Evolutionary conservation across 2,888 invertebrate species (phyloP).

Genomic region (Andrena fulva): DNA sequence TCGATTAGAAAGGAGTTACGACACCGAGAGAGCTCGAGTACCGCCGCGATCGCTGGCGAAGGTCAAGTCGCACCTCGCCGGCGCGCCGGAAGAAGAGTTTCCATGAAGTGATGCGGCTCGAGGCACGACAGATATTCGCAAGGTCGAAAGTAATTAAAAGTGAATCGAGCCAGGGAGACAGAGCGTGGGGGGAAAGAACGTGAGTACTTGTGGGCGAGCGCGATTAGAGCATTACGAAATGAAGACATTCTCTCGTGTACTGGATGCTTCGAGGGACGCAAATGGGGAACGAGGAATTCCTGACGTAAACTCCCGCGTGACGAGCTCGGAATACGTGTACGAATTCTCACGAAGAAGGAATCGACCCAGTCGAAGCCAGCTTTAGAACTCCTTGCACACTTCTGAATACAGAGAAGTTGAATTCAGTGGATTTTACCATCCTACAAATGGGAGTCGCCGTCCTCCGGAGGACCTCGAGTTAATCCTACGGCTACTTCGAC

Average conservation of each 20-base stretch:
- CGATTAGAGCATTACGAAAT: conserved; percentile 41
- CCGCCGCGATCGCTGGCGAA: conserved; percentile 26
- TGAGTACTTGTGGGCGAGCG: conserved; percentile 8
- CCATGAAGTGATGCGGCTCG: conserved; percentile 45
- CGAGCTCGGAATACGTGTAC: neutral
- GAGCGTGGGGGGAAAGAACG: conserved; percentile 6
- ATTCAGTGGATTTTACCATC: neutral
- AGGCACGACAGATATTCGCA: conserved; percentile 51
- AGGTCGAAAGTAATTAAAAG: conserved; percentile 64
- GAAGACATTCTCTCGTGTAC: conserved; percentile 17
- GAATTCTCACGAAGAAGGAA: neutral
- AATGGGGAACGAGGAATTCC: neutral
- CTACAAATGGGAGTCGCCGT: neutral
- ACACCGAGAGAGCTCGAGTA: conserved; percentile 18
- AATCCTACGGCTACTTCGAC: neutral
- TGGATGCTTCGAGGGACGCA: neutral
- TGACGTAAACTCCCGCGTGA: neutral
- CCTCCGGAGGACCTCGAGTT: neutral
- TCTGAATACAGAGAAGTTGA: too few relatives aligned
- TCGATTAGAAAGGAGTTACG: conserved; percentile 63
- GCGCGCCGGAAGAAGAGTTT: conserved; percentile 57
- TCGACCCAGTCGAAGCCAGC: neutral
- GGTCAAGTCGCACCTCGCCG: conserved; percentile 40
- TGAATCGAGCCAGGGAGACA: conserved; percentile 33
- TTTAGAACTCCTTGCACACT: neutral